Base-by-base conservation (phyloP, 2,888 invertebrate genomes). In the Erebia ligea region DNA sequence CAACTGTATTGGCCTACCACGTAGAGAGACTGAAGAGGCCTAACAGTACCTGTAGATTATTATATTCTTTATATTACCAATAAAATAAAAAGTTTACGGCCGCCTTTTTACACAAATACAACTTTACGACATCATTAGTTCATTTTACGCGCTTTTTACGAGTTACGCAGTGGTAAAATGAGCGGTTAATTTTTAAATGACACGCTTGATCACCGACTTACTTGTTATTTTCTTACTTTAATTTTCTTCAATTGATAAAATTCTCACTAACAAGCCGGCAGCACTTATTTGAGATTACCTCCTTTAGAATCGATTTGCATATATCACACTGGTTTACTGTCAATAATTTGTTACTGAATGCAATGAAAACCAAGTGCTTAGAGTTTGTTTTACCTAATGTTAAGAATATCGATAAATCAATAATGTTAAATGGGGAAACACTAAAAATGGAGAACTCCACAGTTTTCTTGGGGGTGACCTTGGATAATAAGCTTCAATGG, bases 101-200 rank as follows among this genome's bases (percentile, higher is more conserved):
- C 62, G 50, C 21, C 25, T 67, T 71, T 68, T 64, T 56, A 71
- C 69, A 54, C 63, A 58, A 69, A 64, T 64, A 63, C 73, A 69
- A 65, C 74, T 70, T 77, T 77, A 77, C 73, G 76, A 75, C 75
- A 73, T 76, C 77, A 75, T 77, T 78, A 78, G 76, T 71, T 68
- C 59, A 69, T 75, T 78, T 77, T 75, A 77, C 73, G 73, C 64
- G 57, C 69, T 65, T 75, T 78, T 78, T 77, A 78, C 76, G 77
- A 75, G 66, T 69, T 54, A 67, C 64, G 70, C 62, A 40, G 71
- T 68, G 64, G 70, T 77, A 74, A 77, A 76, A 69, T 66, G 58
- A 62, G 65, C 68, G 70, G 66, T 74, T 70, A 61, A 73, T 72
- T 71, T 73, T 73, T 54, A 62, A 72, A 74, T 54, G 42, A 21